Conservation (phyloP, 1,140 invertebrate species). For the Pygmarrhopalites habei region DNA sequence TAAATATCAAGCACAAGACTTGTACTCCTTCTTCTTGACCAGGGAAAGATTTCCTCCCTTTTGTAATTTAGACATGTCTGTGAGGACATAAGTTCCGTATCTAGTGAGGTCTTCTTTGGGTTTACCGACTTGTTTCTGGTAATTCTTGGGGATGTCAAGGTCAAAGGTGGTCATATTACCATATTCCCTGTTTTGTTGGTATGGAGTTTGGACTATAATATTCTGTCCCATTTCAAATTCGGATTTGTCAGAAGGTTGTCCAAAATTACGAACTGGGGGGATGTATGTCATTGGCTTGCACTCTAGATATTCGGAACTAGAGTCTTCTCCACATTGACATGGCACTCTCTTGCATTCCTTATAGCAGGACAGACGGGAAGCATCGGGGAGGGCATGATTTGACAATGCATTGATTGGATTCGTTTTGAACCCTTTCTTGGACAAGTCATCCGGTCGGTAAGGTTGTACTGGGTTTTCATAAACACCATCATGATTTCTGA, state of each 20-base stretch:
- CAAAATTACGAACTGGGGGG: background rate
- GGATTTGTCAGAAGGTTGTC: background rate
- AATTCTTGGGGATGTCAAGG: background rate
- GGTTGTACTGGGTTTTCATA: slow-evolving; percentile 22
- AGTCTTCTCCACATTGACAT: background rate
- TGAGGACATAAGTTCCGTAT: slow-evolving; percentile 1
- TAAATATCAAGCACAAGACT: too few species aligned
- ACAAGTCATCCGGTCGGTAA: slow-evolving; percentile 15
- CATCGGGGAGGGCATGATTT: slow-evolving; percentile 19
- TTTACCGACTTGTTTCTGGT: background rate
- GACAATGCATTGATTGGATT: slow-evolving; percentile 30
- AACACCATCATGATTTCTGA: slow-evolving; percentile 18
- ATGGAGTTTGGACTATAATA: background rate
- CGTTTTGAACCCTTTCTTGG: slow-evolving; percentile 21
- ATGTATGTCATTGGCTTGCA: background rate
- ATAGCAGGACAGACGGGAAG: background rate
- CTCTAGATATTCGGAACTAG: background rate
- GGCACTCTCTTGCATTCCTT: slow-evolving; percentile 1
- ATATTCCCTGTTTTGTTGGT: too few species aligned
- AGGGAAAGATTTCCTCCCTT: background rate
- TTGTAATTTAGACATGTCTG: background rate
- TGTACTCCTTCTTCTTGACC: slow-evolving; percentile 1
- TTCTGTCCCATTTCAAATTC: background rate
- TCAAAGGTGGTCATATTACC: background rate
- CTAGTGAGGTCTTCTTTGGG: background rate